Conservation (phyloP, 2,113 vertebrate species). For the Chaenocephalus aceratus region DNA sequence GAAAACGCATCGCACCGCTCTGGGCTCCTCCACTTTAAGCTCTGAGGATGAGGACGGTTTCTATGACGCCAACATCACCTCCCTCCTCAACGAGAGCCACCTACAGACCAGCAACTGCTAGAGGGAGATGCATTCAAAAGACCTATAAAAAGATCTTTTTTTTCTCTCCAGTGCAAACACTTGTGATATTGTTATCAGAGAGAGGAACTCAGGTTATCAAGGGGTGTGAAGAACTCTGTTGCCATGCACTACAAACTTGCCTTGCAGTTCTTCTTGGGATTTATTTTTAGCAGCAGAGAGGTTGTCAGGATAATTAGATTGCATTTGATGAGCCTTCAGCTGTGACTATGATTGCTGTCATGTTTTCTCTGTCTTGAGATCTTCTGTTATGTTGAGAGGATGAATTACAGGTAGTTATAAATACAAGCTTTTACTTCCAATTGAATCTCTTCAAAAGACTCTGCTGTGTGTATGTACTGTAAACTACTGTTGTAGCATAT, state of each 20-base stretch:
- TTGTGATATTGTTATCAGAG: slow-evolving; percentile 9
- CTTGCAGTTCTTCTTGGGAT: slow-evolving; percentile 29
- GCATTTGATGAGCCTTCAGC: slow-evolving; percentile 40
- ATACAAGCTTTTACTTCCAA: slow-evolving; percentile 5
- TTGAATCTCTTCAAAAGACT: slow-evolving; percentile 3
- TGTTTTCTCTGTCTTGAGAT: slow-evolving; percentile 10
- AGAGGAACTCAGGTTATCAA: slow-evolving; percentile 30
- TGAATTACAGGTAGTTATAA: slow-evolving; percentile 2
- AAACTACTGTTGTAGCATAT: slow-evolving; percentile 9
- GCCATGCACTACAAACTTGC: slow-evolving; percentile 37
- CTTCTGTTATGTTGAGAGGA: neutral
- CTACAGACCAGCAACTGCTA: slow-evolving; percentile 89
- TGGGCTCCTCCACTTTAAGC: slow-evolving; percentile 84
- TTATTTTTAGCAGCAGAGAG: slow-evolving; percentile 53
- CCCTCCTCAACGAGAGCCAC: slow-evolving; percentile 87
- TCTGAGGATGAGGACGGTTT: slow-evolving; percentile 90
- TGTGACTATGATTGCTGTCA: slow-evolving; percentile 27
- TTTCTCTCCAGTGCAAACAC: slow-evolving; percentile 1
- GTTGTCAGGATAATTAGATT: slow-evolving; percentile 38
- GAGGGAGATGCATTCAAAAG: slow-evolving; percentile 12
- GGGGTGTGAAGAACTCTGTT: slow-evolving; percentile 32
- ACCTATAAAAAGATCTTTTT: neutral
- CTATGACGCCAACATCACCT: slow-evolving; percentile 86
- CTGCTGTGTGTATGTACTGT: slow-evolving; percentile 11
- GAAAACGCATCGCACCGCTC: slow-evolving; percentile 75